Evolutionary conservation across 2,113 vertebrate genomes (phyloP).

Genomic region (Nibea coibor): DNA sequence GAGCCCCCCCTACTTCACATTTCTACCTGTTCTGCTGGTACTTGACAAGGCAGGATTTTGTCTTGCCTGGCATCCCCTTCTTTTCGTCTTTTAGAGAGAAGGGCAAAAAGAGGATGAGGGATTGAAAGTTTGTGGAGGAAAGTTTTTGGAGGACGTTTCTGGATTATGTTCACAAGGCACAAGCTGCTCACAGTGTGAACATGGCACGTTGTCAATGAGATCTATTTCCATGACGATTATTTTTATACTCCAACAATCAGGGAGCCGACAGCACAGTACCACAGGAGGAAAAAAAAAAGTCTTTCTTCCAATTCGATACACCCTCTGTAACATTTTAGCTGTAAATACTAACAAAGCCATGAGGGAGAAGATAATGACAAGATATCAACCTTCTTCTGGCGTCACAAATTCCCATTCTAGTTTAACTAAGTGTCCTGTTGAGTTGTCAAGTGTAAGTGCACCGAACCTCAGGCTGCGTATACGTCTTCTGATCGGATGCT

Average conservation of each 20-base stretch:
- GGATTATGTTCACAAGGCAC: conserved; percentile 87
- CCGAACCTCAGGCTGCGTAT: conserved; percentile 60
- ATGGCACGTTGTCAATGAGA: conserved; percentile 92
- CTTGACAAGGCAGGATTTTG: conserved; percentile 78
- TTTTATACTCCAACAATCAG: conserved; percentile 85
- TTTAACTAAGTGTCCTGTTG: conserved; percentile 75
- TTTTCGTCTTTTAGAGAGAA: conserved; percentile 72
- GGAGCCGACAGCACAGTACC: conserved; percentile 80
- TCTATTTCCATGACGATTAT: conserved; percentile 92
- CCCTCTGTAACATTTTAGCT: conserved; percentile 75
- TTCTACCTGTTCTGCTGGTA: conserved; percentile 75
- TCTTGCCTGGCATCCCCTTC: conserved; percentile 61
- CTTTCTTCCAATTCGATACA: conserved; percentile 77
- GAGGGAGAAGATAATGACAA: conserved; percentile 77
- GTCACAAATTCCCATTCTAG: conserved; percentile 62
- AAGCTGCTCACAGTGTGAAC: conserved; percentile 94
- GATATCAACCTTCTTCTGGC: conserved; percentile 69
- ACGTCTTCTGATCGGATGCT: conserved; percentile 77
- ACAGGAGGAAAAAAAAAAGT: conserved; percentile 68
- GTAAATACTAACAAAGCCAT: conserved; percentile 76
- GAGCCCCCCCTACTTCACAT: conserved; percentile 58
- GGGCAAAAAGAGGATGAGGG: conserved; percentile 78
- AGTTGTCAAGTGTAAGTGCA: conserved; percentile 75
- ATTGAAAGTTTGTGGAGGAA: conserved; percentile 84
- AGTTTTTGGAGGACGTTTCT: conserved; percentile 88